A percentile compares a stretch with the other conserved stretches of the same genome.
These are phyloP conservation scores for Hanleya hanleyi DNA, from an alignment of 2,888 invertebrate genomes.

Conservation along the genomic window DNA sequence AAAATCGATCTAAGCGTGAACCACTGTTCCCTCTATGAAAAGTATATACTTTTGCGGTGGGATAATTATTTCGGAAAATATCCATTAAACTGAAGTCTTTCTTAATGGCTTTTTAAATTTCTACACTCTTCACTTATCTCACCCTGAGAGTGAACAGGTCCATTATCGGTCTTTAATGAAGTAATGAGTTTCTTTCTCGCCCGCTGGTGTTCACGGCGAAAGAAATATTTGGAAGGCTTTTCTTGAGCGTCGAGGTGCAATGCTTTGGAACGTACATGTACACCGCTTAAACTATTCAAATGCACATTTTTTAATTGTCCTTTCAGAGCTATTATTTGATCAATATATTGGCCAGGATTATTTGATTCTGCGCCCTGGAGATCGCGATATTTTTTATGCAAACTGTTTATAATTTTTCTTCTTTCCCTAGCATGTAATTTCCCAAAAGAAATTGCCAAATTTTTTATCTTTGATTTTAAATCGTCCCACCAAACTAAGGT, in stretches of 20 bases:
- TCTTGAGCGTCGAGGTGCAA: neutral
- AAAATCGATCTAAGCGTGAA: neutral
- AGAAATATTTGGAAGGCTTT: neutral
- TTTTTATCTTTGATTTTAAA: neutral
- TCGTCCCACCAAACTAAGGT: neutral
- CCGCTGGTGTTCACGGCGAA: neutral
- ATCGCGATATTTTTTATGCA: neutral
- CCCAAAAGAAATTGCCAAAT: neutral
- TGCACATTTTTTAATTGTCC: neutral
- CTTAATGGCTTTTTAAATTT: slow-evolving; percentile 15
- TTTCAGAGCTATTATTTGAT: neutral
- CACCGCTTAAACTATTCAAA: neutral
- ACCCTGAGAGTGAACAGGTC: neutral
- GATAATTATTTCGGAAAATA: slow-evolving; percentile 15
- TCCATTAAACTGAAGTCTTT: slow-evolving; percentile 24
- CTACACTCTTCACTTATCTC: neutral
- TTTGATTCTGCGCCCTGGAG: neutral
- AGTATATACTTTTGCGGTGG: slow-evolving; percentile 4
- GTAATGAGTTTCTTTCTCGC: neutral
- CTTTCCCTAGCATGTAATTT: neutral
- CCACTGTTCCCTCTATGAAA: neutral
- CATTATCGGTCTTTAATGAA: neutral
- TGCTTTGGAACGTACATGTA: neutral
- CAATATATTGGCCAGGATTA: neutral
- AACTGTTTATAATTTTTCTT: neutral